Base-by-base conservation (phyloP, 2,888 invertebrate genomes). In the Ophraella communa region DNA sequence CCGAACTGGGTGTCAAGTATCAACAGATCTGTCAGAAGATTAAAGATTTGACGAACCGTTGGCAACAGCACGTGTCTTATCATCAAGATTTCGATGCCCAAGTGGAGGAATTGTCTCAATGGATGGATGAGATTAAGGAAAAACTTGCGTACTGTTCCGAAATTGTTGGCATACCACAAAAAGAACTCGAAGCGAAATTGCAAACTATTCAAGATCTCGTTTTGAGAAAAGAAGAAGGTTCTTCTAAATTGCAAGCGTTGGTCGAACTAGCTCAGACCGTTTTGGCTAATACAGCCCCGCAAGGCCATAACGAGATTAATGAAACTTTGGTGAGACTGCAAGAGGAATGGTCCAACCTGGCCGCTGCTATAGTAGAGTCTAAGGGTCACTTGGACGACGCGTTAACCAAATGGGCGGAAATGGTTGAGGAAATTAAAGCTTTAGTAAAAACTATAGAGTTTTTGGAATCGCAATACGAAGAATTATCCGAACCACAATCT, bases 261-360 rank as follows among this genome's bases (percentile, higher is more conserved):
- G 91, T 96, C n/a, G 96, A 96, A 76, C 82, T 94, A 71, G 96
- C 95, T 0, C 97, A 98, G 82, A 90, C 89, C 72, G 94, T 96
- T 0, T 84, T 96, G 75, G 93, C 94, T 0, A 96, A 95, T 77
- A 96, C 97, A 0, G 94, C 96, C 0, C 92, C 94, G 1, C 84
- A 88, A 33, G 97, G 97, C 0, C 95, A 97, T 72, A 91, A 91
- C 71, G 86, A 89, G 24, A 95, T 98, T 57, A 95, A 96, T 73
- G 90, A 92, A 69, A 88, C 91, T 2, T 83, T 97, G 4, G 88
- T 92, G 1, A 88, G 89, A 63, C 84, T 97, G 49, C 96, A 97
- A 84, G 92, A 93, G 77, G 91, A 94, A 74, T 96, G 96, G 96
- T 95, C 95, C 23, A 87, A 88, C 5, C 84, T 96, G 53, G 90